Evolutionary conservation across 1,140 invertebrate species (phyloP), one percentile per base, ranked within the genome.

Genomic region (Pectinophora gossypiella): DNA sequence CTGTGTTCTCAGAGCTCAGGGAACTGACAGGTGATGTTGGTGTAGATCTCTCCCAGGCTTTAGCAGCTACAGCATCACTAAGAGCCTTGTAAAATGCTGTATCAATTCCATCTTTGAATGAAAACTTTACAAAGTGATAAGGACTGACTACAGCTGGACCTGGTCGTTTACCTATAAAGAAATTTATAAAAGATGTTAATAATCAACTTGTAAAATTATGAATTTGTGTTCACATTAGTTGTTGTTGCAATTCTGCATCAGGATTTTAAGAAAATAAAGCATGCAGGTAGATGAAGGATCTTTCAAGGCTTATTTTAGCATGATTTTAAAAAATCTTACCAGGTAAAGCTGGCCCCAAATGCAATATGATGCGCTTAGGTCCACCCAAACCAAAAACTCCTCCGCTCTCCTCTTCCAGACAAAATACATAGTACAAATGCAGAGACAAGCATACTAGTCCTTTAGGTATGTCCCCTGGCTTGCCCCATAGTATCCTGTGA

Each of bases 51-150:
- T 93, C 91, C 94, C 94, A 95, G 32, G 88, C 80, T 79, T 89
- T 91, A 42, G 87, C 89, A 53, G 85, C 80, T 9, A 95, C 79
- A 19, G 90, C 89, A 59, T 93, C 91, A 59, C 89, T 89, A 35
- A 95, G 79, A 3, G 90, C 85, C 47, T 82, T 86, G 22, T 92
- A 88, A 76, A 97, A 96, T 74, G 92, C 88, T 40, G 90, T 79
- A 67, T 93, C 91, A 35, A 96, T 91, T 10, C 95, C 95, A 79
- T 96, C 93, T 81, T 95, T 94, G 67, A 98, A 98, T 7, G 96
- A 97, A 10, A 98, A 83, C 83, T 97, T 96, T 1, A 98, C 91
- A 79, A 92, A 94, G 64, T 94, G 91, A 57, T 91, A 90, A 4
- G 88, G 73, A 76, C 95, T 97, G 32, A 88, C 88, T 57, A 92